Base-by-base conservation (phyloP, 1,140 invertebrate species). In the Apis laboriosa region DNA sequence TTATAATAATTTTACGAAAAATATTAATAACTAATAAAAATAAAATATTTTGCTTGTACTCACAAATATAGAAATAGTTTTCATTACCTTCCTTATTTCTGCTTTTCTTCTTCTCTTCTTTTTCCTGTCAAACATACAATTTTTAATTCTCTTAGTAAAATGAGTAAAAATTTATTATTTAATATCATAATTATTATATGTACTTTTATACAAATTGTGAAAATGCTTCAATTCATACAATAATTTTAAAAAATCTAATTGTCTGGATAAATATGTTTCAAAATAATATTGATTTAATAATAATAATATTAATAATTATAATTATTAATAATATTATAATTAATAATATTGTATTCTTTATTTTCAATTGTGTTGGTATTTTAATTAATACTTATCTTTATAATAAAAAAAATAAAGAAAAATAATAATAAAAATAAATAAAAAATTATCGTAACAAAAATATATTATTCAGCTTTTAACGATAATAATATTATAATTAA, bases 51-150 rank as follows among this genome's bases (percentile, higher is more conserved):
- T 58, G 13, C 9, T 53, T 28, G 13, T 82, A 80, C 12, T 67
- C 13, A 17, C 11, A 51, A 68, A 68, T n/a, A 68, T n/a, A 53
- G 17, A 68, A 77, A 68, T 34, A 76, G 19, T 60, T 66, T 68
- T 53, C 12, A 68, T 95, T 95, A 97, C 97, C 97, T 97, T 97
- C 97, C 95, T 97, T 97, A 91, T 96, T 97, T 93, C 97, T 95
- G 86, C 96, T 96, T 92, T 97, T 97, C 94, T 97, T 97, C 92
- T 97, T 97, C 58, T 94, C 95, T 87, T 97, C 96, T 93, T 97
- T 97, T 86, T 97, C 96, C 97, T 97, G 95, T 71, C 91, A 95
- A 89, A 87, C 53, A 83, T 60, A 83, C 2, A 43, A 81, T 13
- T 60, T 21, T 34, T 19, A 74, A 83, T 87, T 67, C 83, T 11